Base-by-base conservation (phyloP, 2,888 invertebrate genomes). In the Priocnemis perturbator region DNA sequence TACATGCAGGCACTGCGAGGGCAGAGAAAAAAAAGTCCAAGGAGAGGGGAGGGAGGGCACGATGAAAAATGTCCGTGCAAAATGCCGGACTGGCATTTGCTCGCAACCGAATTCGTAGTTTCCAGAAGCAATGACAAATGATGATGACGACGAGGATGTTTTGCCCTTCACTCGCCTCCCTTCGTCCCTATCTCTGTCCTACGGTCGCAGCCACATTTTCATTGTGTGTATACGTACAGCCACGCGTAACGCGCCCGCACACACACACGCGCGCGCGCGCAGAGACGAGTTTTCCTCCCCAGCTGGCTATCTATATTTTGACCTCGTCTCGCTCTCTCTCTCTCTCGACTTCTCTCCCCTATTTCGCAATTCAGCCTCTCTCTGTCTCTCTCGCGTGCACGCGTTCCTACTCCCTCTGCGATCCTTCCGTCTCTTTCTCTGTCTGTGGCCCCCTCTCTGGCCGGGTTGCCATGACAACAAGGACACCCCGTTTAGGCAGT, bases 401-500 rank as follows among this genome's bases (percentile, higher is more conserved):
- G 7, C 11, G 3, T 17, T 15, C 26, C 4, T 57, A 17, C 26
- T 56, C 17, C 37, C 20, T 20, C 20, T 17, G 37, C 37, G 30
- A 30, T 19, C 48, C n/a, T 15, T 60, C 37, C 5, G 11, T 45
- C 14, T 7, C 11, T n/a, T 15, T n/a, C 26, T 57, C 23, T 9
- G 14, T 7, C 5, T 45, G 11, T n/a, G 30, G 26, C 58, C 21
- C 53, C n/a, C 17, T 63, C 60, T n/a, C 57, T 52, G 30, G 47
- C 48, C 9, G 77, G 76, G 85, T 86, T 85, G 78, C 84, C 83
- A 83, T 86, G 82, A 79, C 81, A 76, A 85, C 85, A 77, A 81
- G 81, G 80, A 81, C 77, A 80, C 81, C 81, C 84, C 73, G 76
- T 80, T 80, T 79, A 78, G 79, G 73, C 73, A 76, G 74, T 77